Evolutionary conservation across 2,888 invertebrate genomes (phyloP), one percentile per base, ranked within the genome.

Genomic region (Zhengitettix transpicula): DNA sequence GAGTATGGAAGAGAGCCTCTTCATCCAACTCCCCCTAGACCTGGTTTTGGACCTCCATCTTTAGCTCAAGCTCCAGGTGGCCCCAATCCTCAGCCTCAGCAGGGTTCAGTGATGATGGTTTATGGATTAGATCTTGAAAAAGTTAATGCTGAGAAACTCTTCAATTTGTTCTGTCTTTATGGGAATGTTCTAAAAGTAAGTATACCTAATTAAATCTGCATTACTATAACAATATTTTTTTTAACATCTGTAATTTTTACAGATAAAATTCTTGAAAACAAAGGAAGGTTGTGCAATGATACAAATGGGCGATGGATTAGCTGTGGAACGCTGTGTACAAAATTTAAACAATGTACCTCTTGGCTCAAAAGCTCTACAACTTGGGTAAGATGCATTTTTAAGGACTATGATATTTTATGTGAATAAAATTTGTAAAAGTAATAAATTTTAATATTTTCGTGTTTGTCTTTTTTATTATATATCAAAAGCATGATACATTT

Each of bases 231-330:
- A 14, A 5, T 12, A 12, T 5, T 12, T 53, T 2, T 53, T 53
- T 12, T 28, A 17, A 3, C 7, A 53, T 53, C 1, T 53, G 1
- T 7, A 16, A 16, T 7, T 53, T 28, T 61, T 58, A 17, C 59
- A 63, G 61, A 62, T 98, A 71, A 98, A 98, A 77, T 99, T 98
- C 77, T 77, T 99, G 74, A 95, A 96, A 78, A 94, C 94, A 63
- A 99, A 98, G 77, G 95, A 96, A 70, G 98, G 98, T 65, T 95
- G 97, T 60, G 97, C 97, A 55, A 99, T 99, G 98, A 91, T 98
- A 58, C 97, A 99, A 77, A 93, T 99, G 94, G 96, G 97, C 10
- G 96, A 96, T 74, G 85, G 86, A 14, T 84, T 90, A 61, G 91
- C 96, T 11, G 95, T 96, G 52, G 96, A 97, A 75, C 79, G 97